Conservation (phyloP, 2,113 vertebrate genomes). For the Chionodraco myersi region DNA sequence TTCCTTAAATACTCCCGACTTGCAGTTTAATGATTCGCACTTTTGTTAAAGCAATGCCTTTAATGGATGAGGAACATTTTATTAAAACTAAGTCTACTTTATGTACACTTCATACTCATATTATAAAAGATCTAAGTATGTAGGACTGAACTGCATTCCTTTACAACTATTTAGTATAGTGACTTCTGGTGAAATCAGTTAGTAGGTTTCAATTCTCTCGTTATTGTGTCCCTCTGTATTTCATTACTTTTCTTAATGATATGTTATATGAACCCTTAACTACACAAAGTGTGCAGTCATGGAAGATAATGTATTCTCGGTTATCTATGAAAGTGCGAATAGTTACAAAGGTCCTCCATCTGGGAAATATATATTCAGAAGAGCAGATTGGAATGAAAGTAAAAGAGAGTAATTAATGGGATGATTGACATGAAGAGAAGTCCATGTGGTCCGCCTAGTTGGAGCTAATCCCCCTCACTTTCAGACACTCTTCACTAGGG, state of each 20-base stretch:
- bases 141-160: background rate
- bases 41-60: constrained; percentile 17
- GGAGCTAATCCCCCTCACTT: constrained; percentile 19
- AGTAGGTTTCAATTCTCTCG: background rate
- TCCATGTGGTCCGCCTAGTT: background rate
- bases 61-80: background rate
- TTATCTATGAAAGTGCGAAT: background rate
- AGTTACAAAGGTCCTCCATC: background rate
- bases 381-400: constrained; percentile 7
- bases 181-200: background rate
- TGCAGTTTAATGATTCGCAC: constrained; percentile 13
- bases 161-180: too few species aligned
- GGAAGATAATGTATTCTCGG: background rate
- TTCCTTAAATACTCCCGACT: background rate
- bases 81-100: constrained; percentile 1
- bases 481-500: background rate
- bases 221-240: background rate
- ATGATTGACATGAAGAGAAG: constrained; percentile 31
- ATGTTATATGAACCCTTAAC: background rate
- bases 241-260: background rate
- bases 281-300: background rate
- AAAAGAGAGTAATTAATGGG: constrained; percentile 6
- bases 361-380: constrained; percentile 3
- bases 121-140: background rate
- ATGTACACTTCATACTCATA: background rate